These are phyloP conservation scores for Lottia gigantea DNA, from an alignment of 2,888 invertebrate genomes.

Conservation along the genomic window DNA sequence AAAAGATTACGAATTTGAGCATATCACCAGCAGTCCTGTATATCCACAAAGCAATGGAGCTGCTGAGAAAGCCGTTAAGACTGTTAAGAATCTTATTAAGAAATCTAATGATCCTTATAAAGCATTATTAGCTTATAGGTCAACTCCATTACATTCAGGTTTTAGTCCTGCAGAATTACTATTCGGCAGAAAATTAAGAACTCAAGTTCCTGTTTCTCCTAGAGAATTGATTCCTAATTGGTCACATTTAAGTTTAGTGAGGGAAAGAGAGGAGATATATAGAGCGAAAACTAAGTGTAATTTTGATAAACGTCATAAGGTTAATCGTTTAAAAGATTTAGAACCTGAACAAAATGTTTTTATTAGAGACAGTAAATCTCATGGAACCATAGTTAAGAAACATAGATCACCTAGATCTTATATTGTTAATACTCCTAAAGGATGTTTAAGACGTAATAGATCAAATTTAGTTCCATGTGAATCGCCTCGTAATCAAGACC, in stretches of 20 bases:
- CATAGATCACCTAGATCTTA: neutral
- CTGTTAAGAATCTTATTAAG: neutral
- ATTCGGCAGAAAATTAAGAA: conserved; percentile 18
- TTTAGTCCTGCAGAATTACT: conserved; percentile 18
- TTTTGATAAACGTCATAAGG: neutral
- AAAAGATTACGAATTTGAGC: neutral
- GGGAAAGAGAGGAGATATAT: conserved; percentile 3
- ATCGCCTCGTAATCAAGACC: too few species aligned
- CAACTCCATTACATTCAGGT: conserved; percentile 16
- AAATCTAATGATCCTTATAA: conserved; percentile 17
- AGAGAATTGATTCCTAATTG: neutral
- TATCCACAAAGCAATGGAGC: neutral
- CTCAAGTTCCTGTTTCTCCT: neutral
- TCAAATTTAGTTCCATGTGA: neutral
- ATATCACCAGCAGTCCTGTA: neutral
- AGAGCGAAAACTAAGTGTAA: neutral
- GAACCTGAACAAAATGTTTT: neutral
- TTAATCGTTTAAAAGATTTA: neutral
- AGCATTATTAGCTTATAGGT: conserved; percentile 17
- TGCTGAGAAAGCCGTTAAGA: neutral
- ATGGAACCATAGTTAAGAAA: neutral
- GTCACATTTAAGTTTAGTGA: conserved; percentile 21
- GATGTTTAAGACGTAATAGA: neutral
- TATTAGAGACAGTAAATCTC: neutral
- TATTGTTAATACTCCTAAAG: neutral